Base-by-base conservation (phyloP, 2,888 invertebrate species). In the Leptinotarsa rubiginosa region DNA sequence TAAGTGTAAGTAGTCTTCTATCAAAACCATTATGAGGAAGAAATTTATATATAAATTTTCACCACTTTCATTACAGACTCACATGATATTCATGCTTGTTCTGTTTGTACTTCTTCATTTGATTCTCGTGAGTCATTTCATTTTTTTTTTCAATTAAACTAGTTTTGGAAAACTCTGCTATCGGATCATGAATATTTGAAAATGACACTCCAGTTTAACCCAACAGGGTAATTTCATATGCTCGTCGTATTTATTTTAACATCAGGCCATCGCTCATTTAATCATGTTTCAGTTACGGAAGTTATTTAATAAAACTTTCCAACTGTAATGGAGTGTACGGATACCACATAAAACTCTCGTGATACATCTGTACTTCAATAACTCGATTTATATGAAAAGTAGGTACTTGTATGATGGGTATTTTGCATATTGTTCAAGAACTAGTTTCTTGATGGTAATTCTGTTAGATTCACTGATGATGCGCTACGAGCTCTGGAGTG, bases 371-470 rank as follows among this genome's bases (percentile, higher is more conserved):
- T 56, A 56, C 56, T 56, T 56, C 56, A 22, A 56, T 56, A 56
- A 56, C 22, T 22, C 22, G 22, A 56, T 56, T 56, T 56, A 56
- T 56, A 56, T 56, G 56, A 56, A 56, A 56, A 56, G 56, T 12
- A 20, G 56, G 56, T 4, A 22, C 56, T 56, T 22, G 20, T 22
- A 20, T 56, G 22, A 15, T 15, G 13, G 2, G 15, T 56, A 22
- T 56, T 56, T 56, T 22, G 22, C 56, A 56, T 56, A 56, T 56
- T 56, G 56, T 56, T 56, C 15, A 56, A 22, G 22, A 25, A 56
- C 56, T 56, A 56, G 56, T 56, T 56, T 56, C 10, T 15, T 22
- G 22, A 56, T 56, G 56, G 56, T 56, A 56, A 56, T 56, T 56
- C 13, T 22, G 56, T 56, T 20, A 4, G 15, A 15, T 13, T 56